Evolutionary conservation across 35 echinoderm and acorn worm genomes (phyloP), one percentile per base, ranked within the genome.

Genomic region (Apostichopus japonicus): DNA sequence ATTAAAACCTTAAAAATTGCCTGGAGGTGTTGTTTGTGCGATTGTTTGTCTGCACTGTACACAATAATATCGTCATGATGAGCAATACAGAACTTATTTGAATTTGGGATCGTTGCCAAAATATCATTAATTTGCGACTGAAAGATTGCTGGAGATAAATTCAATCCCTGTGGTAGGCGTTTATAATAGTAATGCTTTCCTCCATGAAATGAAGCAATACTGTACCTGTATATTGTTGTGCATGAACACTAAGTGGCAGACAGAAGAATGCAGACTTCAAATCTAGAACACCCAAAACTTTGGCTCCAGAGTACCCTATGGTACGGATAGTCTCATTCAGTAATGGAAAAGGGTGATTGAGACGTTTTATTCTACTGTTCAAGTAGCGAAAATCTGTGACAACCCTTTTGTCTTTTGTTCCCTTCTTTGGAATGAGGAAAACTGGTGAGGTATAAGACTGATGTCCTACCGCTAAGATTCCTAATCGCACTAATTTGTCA

Each of bases 1-100:
- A 56, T 55, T 8, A 94, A 24, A 19, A 51, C 79, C 9, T 79
- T 55, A 79, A 91, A 82, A 19, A 91, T 80, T 1, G 23, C 10
- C 23, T 88, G 14, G 33, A 94, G 55, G 21, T 94, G 93, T 16
- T 14, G 10, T 24, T 52, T 5, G 72, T 91, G 93, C 1, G 53
- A 15, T 15, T 33, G 9, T 7, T 80, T 94, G 27, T 65, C 55
- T 22, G 8, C 6, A 24, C 76, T 67, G 73, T 57, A 94, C 16
- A 94, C 25, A n/a, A 91, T 79, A 54, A 94, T 6, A 89, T 94
- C 93, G 63, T 91, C 93, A 91, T 94, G 87, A n/a, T 81, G 73
- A 19, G 75, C 93, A 16, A 82, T 80, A 17, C 73, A 79, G 73
- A 94, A 94, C 17, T 91, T 54, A 6, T 73, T 1, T 61, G 87